A percentile compares a stretch with the other conserved stretches of the same genome.
These are phyloP conservation scores for Forbesichthys papilliferus DNA, from an alignment of 2,113 vertebrate species.

Conservation along the genomic window DNA sequence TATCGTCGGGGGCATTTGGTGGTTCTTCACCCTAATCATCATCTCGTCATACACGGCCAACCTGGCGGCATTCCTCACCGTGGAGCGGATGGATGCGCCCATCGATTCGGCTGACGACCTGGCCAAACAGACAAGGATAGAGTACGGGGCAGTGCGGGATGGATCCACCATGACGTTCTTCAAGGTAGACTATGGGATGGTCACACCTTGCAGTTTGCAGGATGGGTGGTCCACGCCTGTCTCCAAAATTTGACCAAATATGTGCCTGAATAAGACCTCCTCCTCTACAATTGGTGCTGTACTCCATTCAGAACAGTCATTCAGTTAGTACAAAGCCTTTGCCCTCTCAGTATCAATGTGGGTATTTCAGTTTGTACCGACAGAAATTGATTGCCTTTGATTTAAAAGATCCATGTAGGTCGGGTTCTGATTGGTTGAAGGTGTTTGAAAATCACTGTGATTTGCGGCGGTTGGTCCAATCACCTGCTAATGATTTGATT, in stretches of 20 bases:
- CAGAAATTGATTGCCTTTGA: no score
- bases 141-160: slow-evolving; percentile 94
- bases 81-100: slow-evolving; percentile 97
- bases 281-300: no score
- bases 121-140: slow-evolving; percentile 96
- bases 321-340: no score
- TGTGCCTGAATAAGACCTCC: no score
- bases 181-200: slow-evolving; percentile 80
- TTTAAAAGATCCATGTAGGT: no score
- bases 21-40: slow-evolving; percentile 99
- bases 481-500: no score
- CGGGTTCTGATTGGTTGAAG: no score
- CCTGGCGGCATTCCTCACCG: slow-evolving; percentile 96
- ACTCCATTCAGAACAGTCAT: no score
- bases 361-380: no score
- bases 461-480: no score
- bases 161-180: slow-evolving; percentile 99
- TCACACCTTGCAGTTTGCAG: background rate
- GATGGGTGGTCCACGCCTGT: background rate
- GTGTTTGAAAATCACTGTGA: no score
- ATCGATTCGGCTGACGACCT: slow-evolving; percentile 96
- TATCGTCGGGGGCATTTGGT: slow-evolving; percentile 98
- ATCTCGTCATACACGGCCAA: slow-evolving; percentile 99
- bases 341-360: no score
- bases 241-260: background rate